Base-by-base conservation (phyloP, 2,888 invertebrate species). In the Apoda limacodes region DNA sequence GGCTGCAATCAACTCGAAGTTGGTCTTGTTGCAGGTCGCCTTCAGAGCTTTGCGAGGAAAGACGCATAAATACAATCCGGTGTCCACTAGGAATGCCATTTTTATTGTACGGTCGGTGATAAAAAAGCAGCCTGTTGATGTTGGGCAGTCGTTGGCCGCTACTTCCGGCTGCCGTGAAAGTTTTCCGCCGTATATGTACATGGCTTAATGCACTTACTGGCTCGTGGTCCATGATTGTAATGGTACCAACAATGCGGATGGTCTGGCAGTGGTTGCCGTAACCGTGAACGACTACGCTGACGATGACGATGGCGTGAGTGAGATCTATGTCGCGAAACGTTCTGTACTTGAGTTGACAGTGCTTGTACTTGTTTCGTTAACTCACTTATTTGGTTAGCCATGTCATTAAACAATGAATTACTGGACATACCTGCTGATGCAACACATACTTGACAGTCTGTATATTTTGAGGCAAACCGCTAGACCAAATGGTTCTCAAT, bases 1-100 rank as follows among this genome's bases (percentile, higher is more conserved):
- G 1, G 59, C 58, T 9, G 61, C 62, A 9, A 28, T 37, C 1
- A 61, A 30, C 7, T 42, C 31, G 26, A 50, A 62, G 9, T 35
- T 25, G 4, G 46, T 30, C 10, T 39, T 34, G 4, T n/a, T 4
- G 23, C 34, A 30, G 19, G 35, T 35, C 29, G 20, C 27, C 25
- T 25, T 34, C 1, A 21, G n/a, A 7, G 34, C 24, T 5, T 28
- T 31, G 5, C 42, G 39, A 1, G 47, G 46, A 19, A 37, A 47
- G 20, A 46, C 44, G 30, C 49, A 45, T n/a, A 37, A 23, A 17
- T 38, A 38, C 11, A 32, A 34, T 14, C 40, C 46, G 9, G 48
- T 48, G 24, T 43, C 46, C 9, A 42, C 25, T 3, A 51, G 30
- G 28, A 43, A 49, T 25, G 34, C 34, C 25, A 35, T 30, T 32